A percentile compares a stretch with the other conserved stretches of the same genome.
Conservation (phyloP, 2,888 invertebrate species). For the Ecliptopera silaceata region DNA sequence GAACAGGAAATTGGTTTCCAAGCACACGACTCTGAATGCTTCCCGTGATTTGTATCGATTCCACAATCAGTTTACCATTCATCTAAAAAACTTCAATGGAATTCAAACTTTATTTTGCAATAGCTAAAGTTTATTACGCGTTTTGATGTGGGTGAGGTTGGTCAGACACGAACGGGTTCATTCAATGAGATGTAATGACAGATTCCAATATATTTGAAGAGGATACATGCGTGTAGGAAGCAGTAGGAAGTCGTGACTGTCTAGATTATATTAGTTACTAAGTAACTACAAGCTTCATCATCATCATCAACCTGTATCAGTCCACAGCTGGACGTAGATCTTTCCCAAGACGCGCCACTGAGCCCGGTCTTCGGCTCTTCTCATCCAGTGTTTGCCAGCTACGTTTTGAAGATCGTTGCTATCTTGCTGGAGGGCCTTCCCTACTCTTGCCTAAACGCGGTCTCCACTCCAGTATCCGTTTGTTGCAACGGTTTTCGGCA, state of each 20-base stretch:
- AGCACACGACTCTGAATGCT: constrained; percentile 68
- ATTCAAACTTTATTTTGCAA: constrained; percentile 38
- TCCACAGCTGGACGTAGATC: no score
- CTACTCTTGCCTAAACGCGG: no score
- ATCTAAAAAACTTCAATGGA: constrained; percentile 40
- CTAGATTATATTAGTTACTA: constrained; percentile 22
- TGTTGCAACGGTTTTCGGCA: no score
- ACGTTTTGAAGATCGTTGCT: no score
- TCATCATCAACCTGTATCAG: no score
- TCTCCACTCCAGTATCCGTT: no score
- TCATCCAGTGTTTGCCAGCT: no score
- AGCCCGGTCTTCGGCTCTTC: no score
- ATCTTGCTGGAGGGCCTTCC: no score
- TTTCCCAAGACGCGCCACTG: no score
- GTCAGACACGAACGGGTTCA: constrained; percentile 32
- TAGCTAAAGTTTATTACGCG: not conserved
- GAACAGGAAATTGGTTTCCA: constrained; percentile 79
- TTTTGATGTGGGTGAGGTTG: constrained; percentile 30
- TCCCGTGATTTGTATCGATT: constrained; percentile 72
- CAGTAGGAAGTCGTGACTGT: constrained; percentile 37
- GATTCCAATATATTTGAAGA: constrained; percentile 52
- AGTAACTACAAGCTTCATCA: not conserved
- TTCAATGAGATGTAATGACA: constrained; percentile 53
- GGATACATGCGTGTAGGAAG: constrained; percentile 46
- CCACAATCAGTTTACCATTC: constrained; percentile 45